These are phyloP conservation scores for Listronotus bonariensis DNA, from an alignment of 1,140 invertebrate species.

Conservation along the genomic window DNA sequence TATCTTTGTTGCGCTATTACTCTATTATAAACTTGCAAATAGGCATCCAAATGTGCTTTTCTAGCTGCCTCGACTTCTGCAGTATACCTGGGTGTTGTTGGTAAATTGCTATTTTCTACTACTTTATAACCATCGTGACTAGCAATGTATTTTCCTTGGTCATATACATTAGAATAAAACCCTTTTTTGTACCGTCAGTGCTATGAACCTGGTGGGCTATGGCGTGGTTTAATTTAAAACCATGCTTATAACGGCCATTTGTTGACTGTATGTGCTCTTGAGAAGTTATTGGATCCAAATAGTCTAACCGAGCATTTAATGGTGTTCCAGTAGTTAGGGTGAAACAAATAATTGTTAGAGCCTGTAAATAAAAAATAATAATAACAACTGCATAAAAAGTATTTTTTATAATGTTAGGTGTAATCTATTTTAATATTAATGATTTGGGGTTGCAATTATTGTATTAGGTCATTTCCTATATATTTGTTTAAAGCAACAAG, in stretches of 20 bases:
- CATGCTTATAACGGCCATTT: slow-evolving; percentile 1
- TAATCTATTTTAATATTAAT: too few species aligned
- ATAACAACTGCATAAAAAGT: too few species aligned
- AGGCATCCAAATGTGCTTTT: slow-evolving; percentile 4
- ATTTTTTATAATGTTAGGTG: too few species aligned
- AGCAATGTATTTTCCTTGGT: slow-evolving; percentile 1
- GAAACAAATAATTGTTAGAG: not conserved
- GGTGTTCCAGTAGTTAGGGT: not conserved
- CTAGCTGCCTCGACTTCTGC: slow-evolving; percentile 10
- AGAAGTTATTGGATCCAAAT: not conserved
- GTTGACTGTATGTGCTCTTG: not conserved
- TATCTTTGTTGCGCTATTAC: not conserved
- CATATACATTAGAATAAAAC: not conserved
- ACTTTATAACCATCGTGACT: slow-evolving; percentile 8
- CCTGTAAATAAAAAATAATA: not conserved
- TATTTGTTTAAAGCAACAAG: too few species aligned
- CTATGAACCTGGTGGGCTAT: not conserved
- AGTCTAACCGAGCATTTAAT: not conserved
- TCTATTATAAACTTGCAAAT: not conserved
- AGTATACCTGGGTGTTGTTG: not conserved
- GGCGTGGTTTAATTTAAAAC: not conserved
- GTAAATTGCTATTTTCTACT: not conserved
- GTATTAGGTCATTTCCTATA: too few species aligned
- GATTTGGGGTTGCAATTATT: too few species aligned
- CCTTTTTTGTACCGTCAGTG: slow-evolving; percentile 4